Evolutionary conservation across 2,888 invertebrate genomes (phyloP).

Genomic region (Nymphalis polychloros): DNA sequence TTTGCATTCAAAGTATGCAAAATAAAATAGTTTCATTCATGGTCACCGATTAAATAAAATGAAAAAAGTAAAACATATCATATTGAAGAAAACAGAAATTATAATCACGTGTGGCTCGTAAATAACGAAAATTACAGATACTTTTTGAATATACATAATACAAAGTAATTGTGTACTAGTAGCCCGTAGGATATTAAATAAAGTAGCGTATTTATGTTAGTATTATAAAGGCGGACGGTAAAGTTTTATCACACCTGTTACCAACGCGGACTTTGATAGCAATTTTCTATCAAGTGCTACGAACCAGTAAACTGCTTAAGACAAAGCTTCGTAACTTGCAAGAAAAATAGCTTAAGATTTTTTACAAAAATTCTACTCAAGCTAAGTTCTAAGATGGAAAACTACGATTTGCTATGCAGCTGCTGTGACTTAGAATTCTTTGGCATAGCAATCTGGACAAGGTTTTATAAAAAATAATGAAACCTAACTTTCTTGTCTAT

Average conservation of each 20-base stretch:
- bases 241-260: conserved; percentile 27
- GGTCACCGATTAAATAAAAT: too few relatives aligned
- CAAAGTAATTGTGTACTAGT: not conserved
- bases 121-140: not conserved
- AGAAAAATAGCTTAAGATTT: conserved; percentile 4
- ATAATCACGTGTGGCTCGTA: too few relatives aligned
- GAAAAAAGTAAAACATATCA: too few relatives aligned
- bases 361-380: not conserved
- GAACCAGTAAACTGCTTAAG: conserved; percentile 19
- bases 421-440: too few relatives aligned
- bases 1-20: too few relatives aligned
- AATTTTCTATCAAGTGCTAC: conserved; percentile 28
- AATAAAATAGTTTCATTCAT: too few relatives aligned
- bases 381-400: not conserved
- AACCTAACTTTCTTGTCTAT: too few relatives aligned
- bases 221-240: conserved; percentile 7
- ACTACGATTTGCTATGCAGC: not conserved
- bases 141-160: not conserved
- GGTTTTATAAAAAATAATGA: too few relatives aligned
- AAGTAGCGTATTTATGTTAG: not conserved
- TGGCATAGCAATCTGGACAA: too few relatives aligned
- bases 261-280: conserved; percentile 17
- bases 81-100: too few relatives aligned
- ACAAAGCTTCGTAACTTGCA: conserved; percentile 9
- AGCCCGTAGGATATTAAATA: not conserved